Evolutionary conservation across 2,888 invertebrate species (phyloP).

Genomic region (Leucophenga montana): DNA sequence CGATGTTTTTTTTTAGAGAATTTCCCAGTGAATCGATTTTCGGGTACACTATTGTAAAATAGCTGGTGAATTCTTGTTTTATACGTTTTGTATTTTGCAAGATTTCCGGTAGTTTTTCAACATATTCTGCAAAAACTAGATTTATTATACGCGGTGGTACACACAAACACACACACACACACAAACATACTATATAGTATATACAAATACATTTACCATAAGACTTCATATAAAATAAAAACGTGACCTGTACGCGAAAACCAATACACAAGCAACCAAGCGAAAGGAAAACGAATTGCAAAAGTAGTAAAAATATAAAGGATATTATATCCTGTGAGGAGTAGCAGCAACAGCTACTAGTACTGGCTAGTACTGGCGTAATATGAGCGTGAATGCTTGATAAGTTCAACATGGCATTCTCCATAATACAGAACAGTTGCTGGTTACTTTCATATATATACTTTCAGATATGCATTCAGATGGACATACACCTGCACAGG

Average conservation of each 20-base stretch:
- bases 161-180: conserved; percentile 22
- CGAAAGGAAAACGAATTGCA: background rate
- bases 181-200: conserved; percentile 9
- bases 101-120: conserved; percentile 47
- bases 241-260: conserved; percentile 14
- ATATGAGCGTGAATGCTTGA: conserved; percentile 27
- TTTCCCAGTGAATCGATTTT: too few relatives aligned
- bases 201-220: conserved; percentile 17
- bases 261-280: background rate
- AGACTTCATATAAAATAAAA: conserved; percentile 14
- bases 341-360: background rate
- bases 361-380: background rate
- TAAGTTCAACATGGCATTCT: conserved; percentile 12
- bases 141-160: conserved; percentile 52
- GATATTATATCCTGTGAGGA: background rate
- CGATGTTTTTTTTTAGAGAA: conserved; percentile 17
- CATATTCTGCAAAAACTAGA: conserved; percentile 49
- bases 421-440: conserved; percentile 6
- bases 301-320: background rate
- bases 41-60: too few relatives aligned
- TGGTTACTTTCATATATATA: too few relatives aligned
- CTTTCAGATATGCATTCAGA: conserved; percentile 29
- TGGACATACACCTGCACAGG: conserved; percentile 23
- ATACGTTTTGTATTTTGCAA: conserved; percentile 41
- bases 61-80: conserved; percentile 54